A percentile compares a stretch with the other conserved stretches of the same genome.
phyloP scores from a whole-genome alignment of 1,140 invertebrate species.

The Bilobella aurantiaca region DNA sequence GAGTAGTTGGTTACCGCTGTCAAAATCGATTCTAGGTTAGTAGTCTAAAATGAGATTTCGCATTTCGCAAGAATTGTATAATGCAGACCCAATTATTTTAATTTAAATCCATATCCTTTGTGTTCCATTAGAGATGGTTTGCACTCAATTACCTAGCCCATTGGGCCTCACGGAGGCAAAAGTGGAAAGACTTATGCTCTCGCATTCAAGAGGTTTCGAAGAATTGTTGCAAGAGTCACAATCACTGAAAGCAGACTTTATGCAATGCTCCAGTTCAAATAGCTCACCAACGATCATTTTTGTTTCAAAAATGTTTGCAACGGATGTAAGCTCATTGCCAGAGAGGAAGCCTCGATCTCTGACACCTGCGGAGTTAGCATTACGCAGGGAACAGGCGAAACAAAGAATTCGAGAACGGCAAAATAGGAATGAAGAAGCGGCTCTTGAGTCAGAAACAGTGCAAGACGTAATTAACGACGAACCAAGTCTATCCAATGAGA shows the following conservation, averaged over 20 bases:
- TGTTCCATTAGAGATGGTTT: slow-evolving; percentile 66
- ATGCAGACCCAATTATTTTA: slow-evolving; percentile 5
- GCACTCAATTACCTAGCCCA: slow-evolving; percentile 68
- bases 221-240: slow-evolving; percentile 58
- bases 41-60: too few relatives aligned
- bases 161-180: slow-evolving; percentile 64
- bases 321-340: slow-evolving; percentile 55
- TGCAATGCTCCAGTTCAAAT: slow-evolving; percentile 54
- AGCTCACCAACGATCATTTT: slow-evolving; percentile 72
- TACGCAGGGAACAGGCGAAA: slow-evolving; percentile 57
- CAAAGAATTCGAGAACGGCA: slow-evolving; percentile 49
- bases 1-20: slow-evolving; percentile 80
- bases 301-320: slow-evolving; percentile 89
- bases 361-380: slow-evolving; percentile 61
- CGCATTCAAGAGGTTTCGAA: slow-evolving; percentile 55
- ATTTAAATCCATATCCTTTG: slow-evolving; percentile 12
- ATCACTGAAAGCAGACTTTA: slow-evolving; percentile 62
- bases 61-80: too few relatives aligned
- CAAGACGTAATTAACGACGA: too few relatives aligned
- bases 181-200: slow-evolving; percentile 63
- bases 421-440: slow-evolving; percentile 30
- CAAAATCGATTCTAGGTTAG: slow-evolving; percentile 57
- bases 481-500: too few relatives aligned
- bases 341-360: slow-evolving; percentile 61
- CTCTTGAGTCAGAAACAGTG: background rate